Evolutionary conservation across 2,113 vertebrate genomes (phyloP), one percentile per base, ranked within the genome.

Genomic region (Pandion haliaetus): DNA sequence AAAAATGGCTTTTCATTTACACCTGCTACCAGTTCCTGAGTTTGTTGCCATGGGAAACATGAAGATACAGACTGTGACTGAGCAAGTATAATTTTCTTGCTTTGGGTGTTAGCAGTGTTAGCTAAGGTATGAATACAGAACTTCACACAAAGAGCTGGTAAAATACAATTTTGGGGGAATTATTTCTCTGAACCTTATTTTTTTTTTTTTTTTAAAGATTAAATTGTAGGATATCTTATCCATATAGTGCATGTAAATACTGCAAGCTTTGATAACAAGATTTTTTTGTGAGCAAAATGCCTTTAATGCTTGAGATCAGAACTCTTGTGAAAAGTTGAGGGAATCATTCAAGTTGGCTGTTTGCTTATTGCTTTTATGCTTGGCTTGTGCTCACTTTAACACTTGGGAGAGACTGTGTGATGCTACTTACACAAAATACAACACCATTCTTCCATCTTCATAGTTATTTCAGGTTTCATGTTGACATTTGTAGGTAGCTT

Each of bases 21-120:
- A 85, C 21, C 40, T 84, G 66, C 57, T 91, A 28, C 58, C 20
- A 50, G 1, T 82, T 87, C 23, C 44, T 32, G 52, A 79, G 62
- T 92, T 87, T 84, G 36, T 95, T 95, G 71, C 89, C 78, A 88
- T 97, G 62, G 94, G 93, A 97, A 96, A 54, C 52, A 17, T 29
- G 52, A 54, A 29, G 52, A 17, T 54, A 29, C 93, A 87, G 91
- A 82, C 82, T 90, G 49, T 87, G 78, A 47, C 82, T 70, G 82
- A 83, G 71, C 67, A 65, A 92, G 93, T 89, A 82, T 91, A 23
- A 8, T 52, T 95, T 84, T 72, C 83, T 58, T 87, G 45, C 52
- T 85, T 88, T 67, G 62, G 66, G 34, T 95, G 69, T 93, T 82
- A 82, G 86, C n/a, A 38, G 29, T 58, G 34, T 69, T 83, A 79